These are phyloP conservation scores for Myiopsitta monachus DNA, from an alignment of 2,113 vertebrate species.

Conservation along the genomic window DNA sequence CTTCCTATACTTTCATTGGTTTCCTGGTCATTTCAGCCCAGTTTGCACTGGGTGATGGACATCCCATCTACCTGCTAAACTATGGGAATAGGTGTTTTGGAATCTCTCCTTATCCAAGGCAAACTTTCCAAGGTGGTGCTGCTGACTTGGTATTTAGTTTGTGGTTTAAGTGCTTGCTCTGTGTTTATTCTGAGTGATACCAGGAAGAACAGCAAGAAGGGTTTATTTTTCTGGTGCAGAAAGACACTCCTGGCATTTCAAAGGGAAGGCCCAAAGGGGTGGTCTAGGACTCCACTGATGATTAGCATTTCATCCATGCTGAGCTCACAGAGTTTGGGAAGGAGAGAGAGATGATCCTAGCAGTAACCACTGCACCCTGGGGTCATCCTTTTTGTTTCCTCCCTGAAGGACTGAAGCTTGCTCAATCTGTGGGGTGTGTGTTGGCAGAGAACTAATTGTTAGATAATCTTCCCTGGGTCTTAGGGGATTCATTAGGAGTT, in stretches of 20 bases:
- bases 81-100: slow-evolving; percentile 3
- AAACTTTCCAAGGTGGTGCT: slow-evolving; percentile 42
- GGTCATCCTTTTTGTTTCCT: background rate
- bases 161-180: background rate
- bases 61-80: background rate
- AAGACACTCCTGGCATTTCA: slow-evolving; percentile 18
- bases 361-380: background rate
- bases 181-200: slow-evolving; percentile 44
- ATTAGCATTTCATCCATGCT: background rate
- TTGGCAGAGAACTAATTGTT: background rate
- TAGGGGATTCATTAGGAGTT: background rate
- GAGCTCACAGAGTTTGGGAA: background rate
- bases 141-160: slow-evolving; percentile 50
- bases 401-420: background rate
- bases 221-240: slow-evolving; percentile 6
- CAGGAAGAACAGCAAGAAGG: slow-evolving; percentile 15
- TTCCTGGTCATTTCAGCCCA: background rate
- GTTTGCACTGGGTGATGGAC: background rate
- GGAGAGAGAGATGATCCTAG: background rate
- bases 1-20: slow-evolving; percentile 24
- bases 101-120: slow-evolving; percentile 16
- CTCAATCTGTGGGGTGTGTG: background rate
- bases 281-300: background rate
- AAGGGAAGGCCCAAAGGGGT: background rate
- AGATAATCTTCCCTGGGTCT: background rate